These are phyloP conservation scores for Blera fallax DNA, from an alignment of 2,888 invertebrate species.

Conservation along the genomic window DNA sequence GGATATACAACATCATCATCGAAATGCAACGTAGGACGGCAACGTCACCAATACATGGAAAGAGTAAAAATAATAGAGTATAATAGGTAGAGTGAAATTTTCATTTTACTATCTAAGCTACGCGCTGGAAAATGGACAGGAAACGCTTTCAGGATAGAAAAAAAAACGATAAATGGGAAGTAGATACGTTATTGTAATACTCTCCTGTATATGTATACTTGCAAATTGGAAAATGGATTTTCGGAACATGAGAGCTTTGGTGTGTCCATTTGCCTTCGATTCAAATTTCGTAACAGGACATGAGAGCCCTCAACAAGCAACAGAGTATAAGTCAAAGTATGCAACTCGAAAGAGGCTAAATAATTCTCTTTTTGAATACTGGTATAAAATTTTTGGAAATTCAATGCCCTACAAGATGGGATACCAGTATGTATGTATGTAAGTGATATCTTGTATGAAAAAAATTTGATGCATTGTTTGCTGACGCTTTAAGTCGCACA, in stretches of 20 bases:
- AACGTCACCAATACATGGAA: slow-evolving; percentile 31
- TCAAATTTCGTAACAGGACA: background rate
- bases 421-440: too few relatives aligned
- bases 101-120: slow-evolving; percentile 1
- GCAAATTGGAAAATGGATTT: background rate
- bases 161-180: background rate
- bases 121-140: background rate
- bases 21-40: background rate
- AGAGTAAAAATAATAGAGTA: slow-evolving; percentile 5
- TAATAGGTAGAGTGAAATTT: background rate
- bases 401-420: background rate
- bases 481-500: too few relatives aligned
- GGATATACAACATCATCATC: slow-evolving; percentile 9
- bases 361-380: too few relatives aligned
- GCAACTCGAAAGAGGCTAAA: background rate
- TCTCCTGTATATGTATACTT: background rate
- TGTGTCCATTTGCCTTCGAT: background rate
- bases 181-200: background rate
- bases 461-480: too few relatives aligned
- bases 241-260: background rate
- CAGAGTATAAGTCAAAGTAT: background rate
- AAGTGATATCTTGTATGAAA: too few relatives aligned
- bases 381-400: too few relatives aligned
- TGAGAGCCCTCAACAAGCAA: background rate
- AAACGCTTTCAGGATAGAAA: background rate